A percentile compares a stretch with the other conserved stretches of the same genome.
Conservation (phyloP, 2,888 invertebrate species). For the Lasius fuliginosus region DNA sequence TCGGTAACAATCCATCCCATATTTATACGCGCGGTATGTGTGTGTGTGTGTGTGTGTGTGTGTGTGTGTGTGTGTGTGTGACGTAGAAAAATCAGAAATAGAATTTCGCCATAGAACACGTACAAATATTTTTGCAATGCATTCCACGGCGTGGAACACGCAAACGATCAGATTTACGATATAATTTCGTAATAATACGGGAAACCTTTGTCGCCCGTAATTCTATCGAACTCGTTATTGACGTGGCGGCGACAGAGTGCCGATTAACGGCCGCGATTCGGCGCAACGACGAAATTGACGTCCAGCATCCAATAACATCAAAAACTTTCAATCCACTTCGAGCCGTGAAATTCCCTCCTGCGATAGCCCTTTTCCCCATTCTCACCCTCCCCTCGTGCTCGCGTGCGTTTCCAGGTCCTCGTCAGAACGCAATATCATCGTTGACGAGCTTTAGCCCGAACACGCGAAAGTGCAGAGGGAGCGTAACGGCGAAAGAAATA, state of each 20-base stretch:
- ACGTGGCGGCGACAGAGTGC: constrained; percentile 33
- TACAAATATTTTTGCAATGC: constrained; percentile 1
- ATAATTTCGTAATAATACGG: constrained; percentile 48
- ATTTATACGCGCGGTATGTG: neutral
- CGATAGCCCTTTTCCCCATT: neutral
- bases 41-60: neutral
- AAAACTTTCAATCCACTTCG: constrained; percentile 57
- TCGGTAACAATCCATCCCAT: neutral
- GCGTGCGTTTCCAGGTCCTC: constrained; percentile 1
- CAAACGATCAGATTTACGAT: constrained; percentile 32
- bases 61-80: neutral
- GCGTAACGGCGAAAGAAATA: constrained; percentile 51
- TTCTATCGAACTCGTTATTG: constrained; percentile 51
- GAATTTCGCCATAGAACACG: neutral
- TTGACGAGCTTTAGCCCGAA: constrained; percentile 50
- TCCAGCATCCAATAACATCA: constrained; percentile 55
- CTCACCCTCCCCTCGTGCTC: neutral
- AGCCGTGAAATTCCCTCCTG: constrained; percentile 46
- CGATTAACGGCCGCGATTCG: constrained; percentile 51
- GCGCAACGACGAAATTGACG: constrained; percentile 56
- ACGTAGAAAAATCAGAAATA: constrained; percentile 9
- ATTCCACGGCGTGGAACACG: neutral
- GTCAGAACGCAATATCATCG: constrained; percentile 47
- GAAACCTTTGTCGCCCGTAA: constrained; percentile 33
- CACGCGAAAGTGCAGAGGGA: constrained; percentile 34